Conservation (phyloP, 2,113 vertebrate species). For the Monarcha castaneiventris region DNA sequence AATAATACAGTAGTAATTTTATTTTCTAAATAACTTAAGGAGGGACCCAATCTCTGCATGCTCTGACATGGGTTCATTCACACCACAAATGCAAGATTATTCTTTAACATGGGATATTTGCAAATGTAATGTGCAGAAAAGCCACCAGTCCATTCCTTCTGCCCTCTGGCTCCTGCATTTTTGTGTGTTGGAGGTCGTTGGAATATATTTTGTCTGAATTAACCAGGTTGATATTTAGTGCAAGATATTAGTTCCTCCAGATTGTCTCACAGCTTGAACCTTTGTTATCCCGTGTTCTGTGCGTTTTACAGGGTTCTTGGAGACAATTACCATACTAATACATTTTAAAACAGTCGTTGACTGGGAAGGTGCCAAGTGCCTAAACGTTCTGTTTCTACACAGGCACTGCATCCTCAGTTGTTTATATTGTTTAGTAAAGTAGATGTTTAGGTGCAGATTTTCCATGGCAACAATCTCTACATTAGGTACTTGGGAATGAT, state of each 20-base stretch:
- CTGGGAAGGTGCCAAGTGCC: constrained; percentile 37
- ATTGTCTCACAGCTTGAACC: constrained; percentile 70
- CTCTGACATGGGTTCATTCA: background rate
- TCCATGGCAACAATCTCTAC: constrained; percentile 34
- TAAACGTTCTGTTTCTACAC: constrained; percentile 10
- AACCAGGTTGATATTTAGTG: constrained; percentile 59
- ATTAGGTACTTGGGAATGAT: constrained; percentile 21
- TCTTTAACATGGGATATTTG: background rate
- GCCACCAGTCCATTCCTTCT: background rate
- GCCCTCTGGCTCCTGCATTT: background rate
- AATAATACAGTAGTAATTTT: background rate
- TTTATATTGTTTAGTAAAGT: constrained; percentile 42
- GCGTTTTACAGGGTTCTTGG: constrained; percentile 33
- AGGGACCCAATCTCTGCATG: background rate
- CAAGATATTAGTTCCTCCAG: constrained; percentile 52
- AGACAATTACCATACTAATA: constrained; percentile 65
- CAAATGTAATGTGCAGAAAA: background rate
- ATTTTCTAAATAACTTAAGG: background rate
- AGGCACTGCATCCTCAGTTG: background rate
- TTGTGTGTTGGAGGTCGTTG: background rate
- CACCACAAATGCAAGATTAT: background rate
- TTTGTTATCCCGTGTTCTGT: constrained; percentile 36
- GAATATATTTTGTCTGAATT: constrained; percentile 24
- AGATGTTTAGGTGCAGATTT: constrained; percentile 36
- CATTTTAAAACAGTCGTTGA: constrained; percentile 38